These are phyloP conservation scores for Oppia nitens DNA, from an alignment of 1,140 invertebrate species.

Conservation along the genomic window DNA sequence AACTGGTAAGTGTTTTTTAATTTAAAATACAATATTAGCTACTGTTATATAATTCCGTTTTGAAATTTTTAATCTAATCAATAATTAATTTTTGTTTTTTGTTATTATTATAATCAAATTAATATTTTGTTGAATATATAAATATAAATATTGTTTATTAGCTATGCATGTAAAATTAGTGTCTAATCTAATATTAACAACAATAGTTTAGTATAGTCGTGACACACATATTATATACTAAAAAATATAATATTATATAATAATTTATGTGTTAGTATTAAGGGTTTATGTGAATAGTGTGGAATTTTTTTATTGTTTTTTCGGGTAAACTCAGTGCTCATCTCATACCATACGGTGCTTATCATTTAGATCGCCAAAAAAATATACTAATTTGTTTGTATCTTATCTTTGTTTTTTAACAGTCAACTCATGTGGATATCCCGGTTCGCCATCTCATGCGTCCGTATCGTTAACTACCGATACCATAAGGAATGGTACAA, in stretches of 20 bases:
- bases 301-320: neutral
- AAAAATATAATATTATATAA: too few species aligned
- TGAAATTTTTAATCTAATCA: neutral
- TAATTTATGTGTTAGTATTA: too few species aligned
- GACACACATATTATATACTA: too few species aligned
- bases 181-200: too few species aligned
- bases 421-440: slow-evolving; percentile 48
- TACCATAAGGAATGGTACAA: slow-evolving; percentile 41
- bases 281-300: too few species aligned
- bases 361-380: neutral
- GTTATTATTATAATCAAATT: too few species aligned
- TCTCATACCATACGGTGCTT: neutral
- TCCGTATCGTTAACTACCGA: slow-evolving; percentile 57
- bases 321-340: neutral
- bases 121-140: too few species aligned
- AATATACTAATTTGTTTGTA: neutral
- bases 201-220: too few species aligned
- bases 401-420: neutral
- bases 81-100: too few species aligned
- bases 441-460: slow-evolving; percentile 79
- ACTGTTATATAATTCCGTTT: neutral
- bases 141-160: too few species aligned
- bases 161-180: too few species aligned
- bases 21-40: neutral
- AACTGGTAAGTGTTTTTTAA: neutral